Base-by-base conservation (phyloP, 2,113 vertebrate genomes). In the Nestor notabilis region DNA sequence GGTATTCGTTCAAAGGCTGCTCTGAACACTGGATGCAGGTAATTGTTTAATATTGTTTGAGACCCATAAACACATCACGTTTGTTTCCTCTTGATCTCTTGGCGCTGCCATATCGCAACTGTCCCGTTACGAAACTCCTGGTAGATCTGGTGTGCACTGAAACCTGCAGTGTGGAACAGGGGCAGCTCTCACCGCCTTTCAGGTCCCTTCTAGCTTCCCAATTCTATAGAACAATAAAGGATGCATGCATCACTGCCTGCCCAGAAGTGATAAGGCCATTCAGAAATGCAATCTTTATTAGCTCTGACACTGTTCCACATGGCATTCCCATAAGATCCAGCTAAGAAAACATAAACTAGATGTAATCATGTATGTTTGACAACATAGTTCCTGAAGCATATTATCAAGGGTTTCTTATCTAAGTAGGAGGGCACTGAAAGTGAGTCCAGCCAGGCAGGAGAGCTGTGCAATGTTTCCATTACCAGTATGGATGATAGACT, bases 41-140 rank as follows among this genome's bases (percentile, higher is more conserved):
- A 96, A 97, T 92, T 87, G 81, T 35, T 97, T 97, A 95, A 97
- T 97, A 93, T 80, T 76, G 79, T 91, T 97, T 93, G 58, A 65
- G 66, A 84, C 53, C 69, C 87, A 70, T n/a, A 64, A 95, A 79
- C 46, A 95, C 80, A 96, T 56, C 89, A 41, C 1, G 0, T 79
- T 92, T 76, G 80, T 43, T 89, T 91, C 90, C 65, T 94, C 94
- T 94, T 94, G 81, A 95, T 96, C 92, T 91, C 82, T 90, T 33
- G 31, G 70, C 50, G 37, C 93, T 79, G 49, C 55, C 87, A 53
- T 20, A 53, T 49, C 49, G 13, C 70, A 91, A 76, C 17, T 52
- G 77, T 87, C 77, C 91, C 9, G 0, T 84, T 72, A 92, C 1
- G 0, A n/a, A 92, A 91, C 53, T 87, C 83, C 49, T 76, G 69